Evolutionary conservation across 1,140 invertebrate species (phyloP).

Genomic region (Thaumatotibia leucotreta): DNA sequence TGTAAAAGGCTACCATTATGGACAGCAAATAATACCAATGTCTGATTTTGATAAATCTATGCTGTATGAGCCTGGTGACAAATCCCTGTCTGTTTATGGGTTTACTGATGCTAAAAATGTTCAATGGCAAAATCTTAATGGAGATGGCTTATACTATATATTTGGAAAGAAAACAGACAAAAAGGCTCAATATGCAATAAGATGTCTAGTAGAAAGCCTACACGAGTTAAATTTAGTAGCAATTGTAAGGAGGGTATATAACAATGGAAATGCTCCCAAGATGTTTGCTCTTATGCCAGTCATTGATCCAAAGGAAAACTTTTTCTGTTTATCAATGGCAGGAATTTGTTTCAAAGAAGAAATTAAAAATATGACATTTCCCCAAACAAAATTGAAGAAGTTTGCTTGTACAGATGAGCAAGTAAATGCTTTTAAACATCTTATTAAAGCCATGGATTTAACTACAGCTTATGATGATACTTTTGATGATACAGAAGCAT

Average conservation of each 20-base stretch:
- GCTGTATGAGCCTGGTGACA: slow-evolving; percentile 62
- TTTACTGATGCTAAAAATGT: slow-evolving; percentile 63
- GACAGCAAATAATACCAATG: slow-evolving; percentile 62
- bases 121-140: slow-evolving; percentile 62
- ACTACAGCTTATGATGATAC: slow-evolving; percentile 61
- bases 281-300: slow-evolving; percentile 70
- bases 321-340: slow-evolving; percentile 61
- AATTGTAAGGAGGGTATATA: slow-evolving; percentile 63
- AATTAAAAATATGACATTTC: slow-evolving; percentile 68
- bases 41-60: slow-evolving; percentile 55
- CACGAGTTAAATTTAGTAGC: slow-evolving; percentile 56
- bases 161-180: slow-evolving; percentile 61
- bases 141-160: slow-evolving; percentile 63
- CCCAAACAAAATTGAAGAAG: slow-evolving; percentile 58
- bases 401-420: slow-evolving; percentile 53
- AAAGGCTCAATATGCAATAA: slow-evolving; percentile 61
- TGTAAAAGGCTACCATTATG: slow-evolving; percentile 62
- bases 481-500: slow-evolving; percentile 65
- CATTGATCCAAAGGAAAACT: slow-evolving; percentile 54
- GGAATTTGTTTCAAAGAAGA: slow-evolving; percentile 66
- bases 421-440: slow-evolving; percentile 62
- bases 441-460: slow-evolving; percentile 71
- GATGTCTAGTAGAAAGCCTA: slow-evolving; percentile 55
- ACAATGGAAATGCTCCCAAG: slow-evolving; percentile 61
- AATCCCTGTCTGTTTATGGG: slow-evolving; percentile 60